A percentile compares a stretch with the other conserved stretches of the same genome.
Conservation (phyloP, 1,140 invertebrate genomes). For the Reticulitermes speratus region DNA sequence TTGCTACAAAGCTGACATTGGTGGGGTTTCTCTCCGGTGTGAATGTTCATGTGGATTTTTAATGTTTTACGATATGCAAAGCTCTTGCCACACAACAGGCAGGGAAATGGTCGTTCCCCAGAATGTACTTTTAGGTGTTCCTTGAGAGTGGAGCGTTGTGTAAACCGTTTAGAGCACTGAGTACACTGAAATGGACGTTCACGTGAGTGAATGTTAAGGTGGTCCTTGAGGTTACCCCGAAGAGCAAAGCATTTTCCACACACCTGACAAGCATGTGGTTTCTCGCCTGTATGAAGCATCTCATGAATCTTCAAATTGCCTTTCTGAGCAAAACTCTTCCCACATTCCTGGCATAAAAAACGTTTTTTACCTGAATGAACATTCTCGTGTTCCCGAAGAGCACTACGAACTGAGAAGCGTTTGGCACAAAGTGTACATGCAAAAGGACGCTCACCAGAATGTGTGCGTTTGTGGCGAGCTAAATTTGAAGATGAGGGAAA, state of each 20-base stretch:
- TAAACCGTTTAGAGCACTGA: conserved; percentile 43
- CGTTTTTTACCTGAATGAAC: conserved; percentile 33
- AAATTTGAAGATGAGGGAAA: conserved; percentile 70
- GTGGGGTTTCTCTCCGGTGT: conserved; percentile 29
- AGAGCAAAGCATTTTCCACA: conserved; percentile 59
- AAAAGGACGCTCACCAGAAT: conserved; percentile 42
- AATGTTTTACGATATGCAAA: conserved; percentile 39
- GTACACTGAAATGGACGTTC: conserved; percentile 60
- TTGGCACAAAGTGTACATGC: conserved; percentile 25
- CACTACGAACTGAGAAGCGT: conserved; percentile 24
- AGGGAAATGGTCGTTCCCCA: conserved; percentile 48
- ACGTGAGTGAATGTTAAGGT: conserved; percentile 58
- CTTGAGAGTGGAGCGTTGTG: conserved; percentile 26
- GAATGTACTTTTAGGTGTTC: conserved; percentile 30
- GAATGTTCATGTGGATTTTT: conserved; percentile 32
- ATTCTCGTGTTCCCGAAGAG: conserved; percentile 25
- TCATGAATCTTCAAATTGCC: conserved; percentile 60
- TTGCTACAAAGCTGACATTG: conserved; percentile 38
- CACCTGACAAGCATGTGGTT: conserved; percentile 64
- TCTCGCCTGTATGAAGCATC: conserved; percentile 60
- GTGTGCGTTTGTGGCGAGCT: conserved; percentile 70
- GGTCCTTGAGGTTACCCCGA: conserved; percentile 50
- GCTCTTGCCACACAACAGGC: conserved; percentile 46
- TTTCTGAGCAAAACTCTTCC: conserved; percentile 60
- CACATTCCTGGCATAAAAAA: conserved; percentile 43